Percentiles rank a stretch among this genome's conserved stretches.
These are phyloP conservation scores for Pygocentrus nattereri DNA, from an alignment of 2,797 vertebrate genomes.

Conservation along the genomic window DNA sequence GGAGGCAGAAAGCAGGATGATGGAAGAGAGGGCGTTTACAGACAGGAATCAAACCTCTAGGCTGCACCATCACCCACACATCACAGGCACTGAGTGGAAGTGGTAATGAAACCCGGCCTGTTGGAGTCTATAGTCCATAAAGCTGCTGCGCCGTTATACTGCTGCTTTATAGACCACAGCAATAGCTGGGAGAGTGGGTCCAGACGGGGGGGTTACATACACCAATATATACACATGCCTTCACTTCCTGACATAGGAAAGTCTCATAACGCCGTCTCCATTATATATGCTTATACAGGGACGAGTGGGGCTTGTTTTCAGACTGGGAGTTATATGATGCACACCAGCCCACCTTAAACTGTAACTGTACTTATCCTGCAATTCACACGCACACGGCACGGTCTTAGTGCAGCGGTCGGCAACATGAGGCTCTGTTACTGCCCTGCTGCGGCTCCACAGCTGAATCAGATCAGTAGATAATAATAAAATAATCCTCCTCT, in stretches of 20 bases:
- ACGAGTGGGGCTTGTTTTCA: no score
- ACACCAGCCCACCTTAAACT: no score
- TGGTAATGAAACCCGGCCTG: slow-evolving; percentile 44
- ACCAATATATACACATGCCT: neutral
- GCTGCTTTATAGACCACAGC: slow-evolving; percentile 3
- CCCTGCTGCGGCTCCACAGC: no score
- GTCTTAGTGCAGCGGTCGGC: no score
- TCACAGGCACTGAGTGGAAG: neutral
- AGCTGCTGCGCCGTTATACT: slow-evolving; percentile 26
- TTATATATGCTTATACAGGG: neutral
- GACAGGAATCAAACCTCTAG: slow-evolving; percentile 42
- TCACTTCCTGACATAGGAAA: neutral
- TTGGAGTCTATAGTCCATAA: slow-evolving; percentile 34
- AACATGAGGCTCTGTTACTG: no score
- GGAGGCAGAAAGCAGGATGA: neutral
- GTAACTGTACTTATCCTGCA: no score
- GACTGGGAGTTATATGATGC: no score
- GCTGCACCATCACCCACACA: slow-evolving; percentile 3
- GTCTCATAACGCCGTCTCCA: neutral
- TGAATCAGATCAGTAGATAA: no score
- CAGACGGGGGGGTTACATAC: neutral
- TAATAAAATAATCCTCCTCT: no score
- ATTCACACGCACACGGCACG: no score
- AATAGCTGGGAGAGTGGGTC: neutral
- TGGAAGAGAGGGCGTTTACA: slow-evolving; percentile 45